Evolutionary conservation across 2,113 vertebrate genomes (phyloP).

Genomic region (Tenebrosternarchus preto): DNA sequence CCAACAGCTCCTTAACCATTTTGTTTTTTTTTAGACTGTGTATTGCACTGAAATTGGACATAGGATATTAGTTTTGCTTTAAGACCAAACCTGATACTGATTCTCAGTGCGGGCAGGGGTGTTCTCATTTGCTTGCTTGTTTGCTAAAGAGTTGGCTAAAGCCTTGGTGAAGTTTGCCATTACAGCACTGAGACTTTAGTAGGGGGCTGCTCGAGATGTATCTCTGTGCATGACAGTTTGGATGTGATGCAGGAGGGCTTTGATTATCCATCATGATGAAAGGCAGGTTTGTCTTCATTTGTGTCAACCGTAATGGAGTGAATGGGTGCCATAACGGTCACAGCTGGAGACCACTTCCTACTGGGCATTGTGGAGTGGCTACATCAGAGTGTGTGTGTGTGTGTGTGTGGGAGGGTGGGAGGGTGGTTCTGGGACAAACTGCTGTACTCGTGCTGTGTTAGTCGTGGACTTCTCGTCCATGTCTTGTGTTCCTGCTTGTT

Average conservation of each 20-base stretch:
- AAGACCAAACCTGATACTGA: no score
- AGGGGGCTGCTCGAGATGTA: no score
- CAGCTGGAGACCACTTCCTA: not conserved
- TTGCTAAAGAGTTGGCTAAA: no score
- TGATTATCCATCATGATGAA: not conserved
- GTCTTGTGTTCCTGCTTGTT: not conserved
- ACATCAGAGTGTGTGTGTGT: slow-evolving; percentile 3
- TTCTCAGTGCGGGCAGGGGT: not conserved
- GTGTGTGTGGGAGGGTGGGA: not conserved
- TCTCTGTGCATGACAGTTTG: not conserved
- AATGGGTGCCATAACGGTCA: no score
- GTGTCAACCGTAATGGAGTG: not conserved
- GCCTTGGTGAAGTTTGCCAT: no score
- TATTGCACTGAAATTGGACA: not conserved
- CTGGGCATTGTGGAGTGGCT: not conserved
- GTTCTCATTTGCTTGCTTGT: not conserved
- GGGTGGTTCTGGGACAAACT: not conserved
- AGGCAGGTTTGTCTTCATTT: not conserved
- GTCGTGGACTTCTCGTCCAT: not conserved
- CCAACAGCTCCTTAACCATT: not conserved
- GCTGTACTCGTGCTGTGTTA: not conserved
- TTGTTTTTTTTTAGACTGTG: not conserved
- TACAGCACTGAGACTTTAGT: no score
- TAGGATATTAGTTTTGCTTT: not conserved
- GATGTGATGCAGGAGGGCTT: not conserved